A percentile compares a stretch with the other conserved stretches of the same genome.
phyloP scores from a whole-genome alignment of 2,888 invertebrate species.

The Galeopsomyia nigrocyanea region DNA sequence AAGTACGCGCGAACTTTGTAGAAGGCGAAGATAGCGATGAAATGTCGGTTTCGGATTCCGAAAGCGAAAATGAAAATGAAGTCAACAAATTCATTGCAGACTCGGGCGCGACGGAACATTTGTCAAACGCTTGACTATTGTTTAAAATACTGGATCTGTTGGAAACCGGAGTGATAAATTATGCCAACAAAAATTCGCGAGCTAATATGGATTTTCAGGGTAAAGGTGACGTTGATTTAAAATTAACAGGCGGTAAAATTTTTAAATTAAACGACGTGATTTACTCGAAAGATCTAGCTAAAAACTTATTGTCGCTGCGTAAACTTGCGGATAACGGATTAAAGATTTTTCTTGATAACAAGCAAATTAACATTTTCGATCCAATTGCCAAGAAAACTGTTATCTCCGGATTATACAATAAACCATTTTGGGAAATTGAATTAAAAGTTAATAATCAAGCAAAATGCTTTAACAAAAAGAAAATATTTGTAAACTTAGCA shows the following conservation, averaged over 20 bases:
- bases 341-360: neutral
- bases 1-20: no score
- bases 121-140: constrained; percentile 11
- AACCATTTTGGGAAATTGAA: no score
- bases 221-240: neutral
- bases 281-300: neutral
- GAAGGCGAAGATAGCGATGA: no score
- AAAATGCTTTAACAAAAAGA: no score
- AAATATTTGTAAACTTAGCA: no score
- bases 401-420: no score
- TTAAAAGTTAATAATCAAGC: no score
- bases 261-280: constrained; percentile 32
- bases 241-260: constrained; percentile 30
- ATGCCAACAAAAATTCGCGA: neutral
- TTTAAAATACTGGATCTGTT: neutral
- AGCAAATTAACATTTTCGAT: neutral
- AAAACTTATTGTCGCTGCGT: constrained; percentile 3
- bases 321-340: constrained; percentile 1
- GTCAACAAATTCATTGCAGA: constrained; percentile 6
- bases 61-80: no score
- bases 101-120: constrained; percentile 14
- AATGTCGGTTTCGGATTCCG: no score
- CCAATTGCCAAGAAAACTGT: no score
- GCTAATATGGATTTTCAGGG: neutral
- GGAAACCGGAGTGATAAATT: neutral